Evolutionary conservation across 2,797 vertebrate genomes (phyloP), one percentile per base, ranked within the genome.

Genomic region (Sebastolobus alascanus): DNA sequence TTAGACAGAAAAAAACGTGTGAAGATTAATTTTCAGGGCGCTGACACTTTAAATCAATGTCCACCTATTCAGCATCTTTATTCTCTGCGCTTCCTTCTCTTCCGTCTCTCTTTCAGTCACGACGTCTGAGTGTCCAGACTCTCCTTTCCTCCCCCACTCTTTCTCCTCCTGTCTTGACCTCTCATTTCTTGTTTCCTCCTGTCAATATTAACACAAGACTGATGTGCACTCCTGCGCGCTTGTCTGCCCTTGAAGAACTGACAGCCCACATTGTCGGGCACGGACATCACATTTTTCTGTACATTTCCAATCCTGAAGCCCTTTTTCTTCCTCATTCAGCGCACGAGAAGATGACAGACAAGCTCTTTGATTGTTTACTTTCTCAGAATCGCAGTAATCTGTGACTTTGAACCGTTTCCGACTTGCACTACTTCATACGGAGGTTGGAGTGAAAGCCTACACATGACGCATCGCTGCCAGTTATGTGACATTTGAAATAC

Each of bases 121-220:
- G 40, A 16, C 33, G 37, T 73, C 71, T 80, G 46, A 85, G 55
- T 68, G 79, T 80, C 63, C 73, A 64, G 52, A 72, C 67, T 81
- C 73, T 81, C 20, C 52, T 65, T 65, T 61, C 43, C 50, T 80
- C 83, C 67, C 50, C 22, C 13, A 5, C 55, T 72, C 56, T n/a
- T 72, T 59, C 72, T 75, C 75, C 18, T 72, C 60, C 68, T 8
- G 8, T 75, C 73, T 75, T 76, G 73, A 91, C 86, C 78, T 88
- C 80, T 82, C 52, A 77, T 85, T 87, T 84, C 79, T 84, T 82
- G 65, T 82, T 82, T 81, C 82, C 66, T 80, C 78, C 78, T 89
- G 89, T 93, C 92, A 92, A 90, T 92, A 92, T 87, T 88, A 88
- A 90, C 89, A 84, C 83, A 85, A 70, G 67, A 79, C 81, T 58